Evolutionary conservation across 1,140 invertebrate genomes (phyloP), one percentile per base, ranked within the genome.

Genomic region (Caerostris extrusa): DNA sequence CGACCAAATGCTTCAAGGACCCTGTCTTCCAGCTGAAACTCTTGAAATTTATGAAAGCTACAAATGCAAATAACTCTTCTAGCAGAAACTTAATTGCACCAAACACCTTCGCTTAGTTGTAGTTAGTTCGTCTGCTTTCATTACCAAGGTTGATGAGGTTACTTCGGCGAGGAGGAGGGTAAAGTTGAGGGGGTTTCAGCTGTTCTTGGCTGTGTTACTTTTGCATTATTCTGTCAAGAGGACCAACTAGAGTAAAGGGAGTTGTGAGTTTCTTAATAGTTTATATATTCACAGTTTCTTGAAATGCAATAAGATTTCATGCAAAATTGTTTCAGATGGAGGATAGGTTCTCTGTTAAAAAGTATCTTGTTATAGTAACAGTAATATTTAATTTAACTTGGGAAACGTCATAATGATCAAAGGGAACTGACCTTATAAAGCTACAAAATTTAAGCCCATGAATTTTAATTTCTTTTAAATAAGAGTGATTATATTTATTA

Each of bases 111-210:
- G 71, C 17, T 77, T 81, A 90, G 19, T 77, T 60, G 85, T 60
- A 57, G 82, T 19, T 86, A 69, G 69, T 77, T 77, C 64, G 55
- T 90, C 56, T 56, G 69, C 67, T 58, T 90, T 90, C 81, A 90
- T 90, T 77, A 90, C 69, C 67, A 89, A 69, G 71, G 89, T 69
- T 90, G 89, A 90, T 69, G 57, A 90, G 69, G 89, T 90, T 90
- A 58, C 69, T 81, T 19, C 10, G 53, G 50, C n/a, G 50, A 12
- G 50, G 19, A 12, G 69, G 34, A 14, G 64, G 85, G 85, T 34
- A n/a, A 50, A 17, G 19, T 61, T n/a, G 57, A 34, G n/a, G 34
- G 53, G 81, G 19, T 61, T 60, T 61, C n/a, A 61, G 57, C 57
- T 60, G 85, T 87, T 61, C 85, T 34, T 87, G 85, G 57, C 85